A percentile compares a stretch with the other conserved stretches of the same genome.
Evolutionary conservation across 2,113 vertebrate species (phyloP).

Genomic region (Protobothrops mucrosquamatus): DNA sequence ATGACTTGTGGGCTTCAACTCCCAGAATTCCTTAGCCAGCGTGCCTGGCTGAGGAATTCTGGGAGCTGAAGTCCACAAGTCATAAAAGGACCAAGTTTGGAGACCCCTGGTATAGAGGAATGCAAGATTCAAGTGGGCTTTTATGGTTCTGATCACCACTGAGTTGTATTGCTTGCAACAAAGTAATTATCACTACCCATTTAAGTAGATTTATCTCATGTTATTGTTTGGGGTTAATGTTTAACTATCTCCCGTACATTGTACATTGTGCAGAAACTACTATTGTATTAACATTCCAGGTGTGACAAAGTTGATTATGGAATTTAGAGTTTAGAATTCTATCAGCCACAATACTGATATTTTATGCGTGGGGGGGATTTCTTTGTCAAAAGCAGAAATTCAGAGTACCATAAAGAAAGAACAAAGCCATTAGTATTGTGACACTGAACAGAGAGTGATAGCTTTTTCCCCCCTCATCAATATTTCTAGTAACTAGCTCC

Average conservation of each 20-base stretch:
- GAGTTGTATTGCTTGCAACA: neutral
- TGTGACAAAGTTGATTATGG: neutral
- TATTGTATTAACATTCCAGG: neutral
- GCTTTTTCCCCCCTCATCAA: neutral
- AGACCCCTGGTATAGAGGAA: neutral
- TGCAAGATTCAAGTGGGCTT: neutral
- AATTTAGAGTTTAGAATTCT: neutral
- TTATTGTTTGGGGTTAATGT: neutral
- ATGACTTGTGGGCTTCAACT: no score
- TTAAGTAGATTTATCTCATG: neutral
- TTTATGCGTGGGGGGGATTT: neutral
- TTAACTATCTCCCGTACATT: neutral
- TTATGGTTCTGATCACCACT: neutral
- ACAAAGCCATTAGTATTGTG: neutral
- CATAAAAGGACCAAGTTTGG: no score
- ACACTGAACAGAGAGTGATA: neutral
- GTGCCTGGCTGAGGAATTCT: no score
- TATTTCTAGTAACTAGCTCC: constrained; percentile 6
- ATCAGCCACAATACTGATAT: neutral
- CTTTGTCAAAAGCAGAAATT: neutral
- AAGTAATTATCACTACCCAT: neutral
- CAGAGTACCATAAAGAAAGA: neutral
- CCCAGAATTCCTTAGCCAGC: no score
- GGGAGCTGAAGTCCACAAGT: no score
- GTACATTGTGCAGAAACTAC: neutral